Base-by-base conservation (phyloP, 53 echinoderm and acorn worm species). In the Hippasteria phrygiana region DNA sequence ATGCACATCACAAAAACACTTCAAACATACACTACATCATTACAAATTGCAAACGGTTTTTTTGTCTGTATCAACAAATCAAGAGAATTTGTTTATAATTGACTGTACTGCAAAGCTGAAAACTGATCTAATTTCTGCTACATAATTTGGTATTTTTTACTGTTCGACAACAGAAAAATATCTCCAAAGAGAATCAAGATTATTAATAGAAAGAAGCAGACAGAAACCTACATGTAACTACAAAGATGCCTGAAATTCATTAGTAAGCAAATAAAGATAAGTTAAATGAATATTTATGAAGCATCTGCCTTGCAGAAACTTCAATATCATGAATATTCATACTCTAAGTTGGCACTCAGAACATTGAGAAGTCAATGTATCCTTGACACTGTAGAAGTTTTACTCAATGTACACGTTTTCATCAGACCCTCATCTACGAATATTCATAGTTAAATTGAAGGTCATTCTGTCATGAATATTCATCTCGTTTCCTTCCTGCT, bases 241-340 rank as follows among this genome's bases (percentile, higher is more conserved):
- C 75, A 75, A 26, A 75, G 47, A 31, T 9, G 14, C 13, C 26
- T 14, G 11, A 75, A 11, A 33, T 26, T 18, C 4, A 46, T 20
- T 9, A 74, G 17, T 26, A 41, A 10, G 28, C 50, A 17, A 14
- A 48, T 47, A 14, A 75, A 75, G 46, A 50, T 42, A 26, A 7
- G 7, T 56, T 55, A 36, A 36, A 31, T 77, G 55, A 78, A 78
- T 78, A 78, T 78, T 48, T 14, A 56, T 56, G 37, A 56, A 34
- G 55, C 8, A 35, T 22, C 9, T n/a, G n/a, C 17, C 8, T 36
- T 3, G 12, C 4, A 45, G 46, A 45, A 45, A 11, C 46, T 45
- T 11, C 46, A 11, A 5, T 7, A 24, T 26, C 8, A 26, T 24
- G 59, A 24, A 59, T 59, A 59, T 59, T 59, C 59, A 59, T 26